These are phyloP conservation scores for Barbus barbus DNA, from an alignment of 2,113 vertebrate genomes.

Conservation along the genomic window DNA sequence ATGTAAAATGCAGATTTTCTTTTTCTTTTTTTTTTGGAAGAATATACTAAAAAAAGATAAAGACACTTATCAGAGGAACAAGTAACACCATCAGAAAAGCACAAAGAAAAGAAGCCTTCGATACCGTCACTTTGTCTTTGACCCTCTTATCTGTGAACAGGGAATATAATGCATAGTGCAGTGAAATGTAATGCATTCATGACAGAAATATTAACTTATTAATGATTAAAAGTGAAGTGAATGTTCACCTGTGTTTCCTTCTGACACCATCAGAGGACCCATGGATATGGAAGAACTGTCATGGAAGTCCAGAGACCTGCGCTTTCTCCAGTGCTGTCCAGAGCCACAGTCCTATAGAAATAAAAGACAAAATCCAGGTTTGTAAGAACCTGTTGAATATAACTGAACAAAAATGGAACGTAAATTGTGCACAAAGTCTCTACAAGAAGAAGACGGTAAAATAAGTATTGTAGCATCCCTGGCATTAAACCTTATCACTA, in stretches of 20 bases:
- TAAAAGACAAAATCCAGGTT: neutral
- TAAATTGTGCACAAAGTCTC: neutral
- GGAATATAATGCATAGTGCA: neutral
- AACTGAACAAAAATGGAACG: neutral
- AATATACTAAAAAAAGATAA: neutral
- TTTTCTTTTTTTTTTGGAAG: too few species aligned
- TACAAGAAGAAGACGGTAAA: too few species aligned
- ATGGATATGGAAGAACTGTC: constrained; percentile 18
- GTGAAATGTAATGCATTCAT: neutral
- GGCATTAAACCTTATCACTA: neutral
- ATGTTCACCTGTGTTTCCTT: neutral
- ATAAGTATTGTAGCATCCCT: neutral
- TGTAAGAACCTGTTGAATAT: neutral
- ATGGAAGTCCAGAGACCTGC: constrained; percentile 7
- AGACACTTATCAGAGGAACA: neutral
- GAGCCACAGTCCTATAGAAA: neutral
- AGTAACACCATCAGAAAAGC: neutral
- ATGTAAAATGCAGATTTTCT: too few species aligned
- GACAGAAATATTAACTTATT: neutral
- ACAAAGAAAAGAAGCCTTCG: neutral
- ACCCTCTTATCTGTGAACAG: neutral
- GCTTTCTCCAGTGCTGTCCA: neutral
- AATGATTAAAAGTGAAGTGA: neutral
- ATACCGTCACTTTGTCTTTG: neutral
- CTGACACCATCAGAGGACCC: constrained; percentile 1